These are phyloP conservation scores for Pogonocichla stellata DNA, from an alignment of 2,113 vertebrate genomes.

Conservation along the genomic window DNA sequence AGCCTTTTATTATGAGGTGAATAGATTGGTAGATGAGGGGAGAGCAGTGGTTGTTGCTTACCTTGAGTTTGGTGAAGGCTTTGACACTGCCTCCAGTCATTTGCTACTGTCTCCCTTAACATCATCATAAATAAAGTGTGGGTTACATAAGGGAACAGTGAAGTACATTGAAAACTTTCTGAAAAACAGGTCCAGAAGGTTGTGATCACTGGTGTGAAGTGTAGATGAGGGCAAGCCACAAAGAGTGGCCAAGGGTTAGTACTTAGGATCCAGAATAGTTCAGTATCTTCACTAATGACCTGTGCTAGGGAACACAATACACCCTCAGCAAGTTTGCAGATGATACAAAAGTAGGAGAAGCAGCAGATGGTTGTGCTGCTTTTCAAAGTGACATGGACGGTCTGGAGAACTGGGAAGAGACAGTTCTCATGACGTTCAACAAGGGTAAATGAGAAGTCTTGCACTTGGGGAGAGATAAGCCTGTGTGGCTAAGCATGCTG, in stretches of 20 bases:
- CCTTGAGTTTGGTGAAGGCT: background rate
- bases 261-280: background rate
- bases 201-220: background rate
- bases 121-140: background rate
- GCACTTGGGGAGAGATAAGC: background rate
- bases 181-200: background rate
- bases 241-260: too few relatives aligned
- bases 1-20: background rate
- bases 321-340: background rate
- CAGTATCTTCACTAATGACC: background rate
- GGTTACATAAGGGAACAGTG: background rate
- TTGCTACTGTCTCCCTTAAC: background rate
- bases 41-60: background rate
- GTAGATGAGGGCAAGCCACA: background rate
- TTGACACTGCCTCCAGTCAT: background rate
- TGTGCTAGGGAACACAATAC: background rate
- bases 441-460: background rate
- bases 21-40: background rate
- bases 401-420: background rate
- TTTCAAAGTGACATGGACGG: background rate
- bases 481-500: accelerated
- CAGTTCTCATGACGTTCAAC: background rate
- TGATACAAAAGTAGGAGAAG: background rate
- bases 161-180: background rate
- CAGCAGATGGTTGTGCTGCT: background rate